Conservation (phyloP, 2,888 invertebrate species). For the Drosophila atripex region DNA sequence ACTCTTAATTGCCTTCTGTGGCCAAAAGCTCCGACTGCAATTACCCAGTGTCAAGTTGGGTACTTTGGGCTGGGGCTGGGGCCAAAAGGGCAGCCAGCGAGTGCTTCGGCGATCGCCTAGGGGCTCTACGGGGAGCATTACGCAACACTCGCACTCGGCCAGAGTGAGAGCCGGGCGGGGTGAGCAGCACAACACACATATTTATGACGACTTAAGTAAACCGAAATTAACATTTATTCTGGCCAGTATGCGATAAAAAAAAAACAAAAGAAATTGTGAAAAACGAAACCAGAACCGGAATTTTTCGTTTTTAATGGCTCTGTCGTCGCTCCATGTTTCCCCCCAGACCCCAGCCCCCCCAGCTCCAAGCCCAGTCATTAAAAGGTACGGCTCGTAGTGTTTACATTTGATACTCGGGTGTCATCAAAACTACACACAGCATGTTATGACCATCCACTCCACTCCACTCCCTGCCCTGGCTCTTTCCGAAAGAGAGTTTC, state of each 20-base stretch:
- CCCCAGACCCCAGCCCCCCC: too few species aligned
- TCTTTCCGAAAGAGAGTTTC: too few species aligned
- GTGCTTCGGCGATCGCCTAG: too few species aligned
- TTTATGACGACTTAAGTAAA: constrained; percentile 38
- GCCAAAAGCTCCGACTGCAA: neutral
- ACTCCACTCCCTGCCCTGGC: too few species aligned
- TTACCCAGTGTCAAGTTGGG: constrained; percentile 15
- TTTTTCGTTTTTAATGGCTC: constrained; percentile 8
- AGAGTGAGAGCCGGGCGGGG: neutral
- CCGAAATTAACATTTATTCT: constrained; percentile 68
- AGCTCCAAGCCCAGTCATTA: constrained; percentile 24
- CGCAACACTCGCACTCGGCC: constrained; percentile 15
- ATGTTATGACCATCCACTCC: too few species aligned
- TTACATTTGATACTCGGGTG: constrained; percentile 13
- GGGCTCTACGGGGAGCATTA: constrained; percentile 7
- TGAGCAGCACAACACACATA: neutral
- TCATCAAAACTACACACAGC: too few species aligned
- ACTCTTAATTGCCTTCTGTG: neutral
- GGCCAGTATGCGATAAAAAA: constrained; percentile 44
- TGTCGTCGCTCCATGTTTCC: neutral
- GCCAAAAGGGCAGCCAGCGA: neutral
- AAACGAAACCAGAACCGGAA: constrained; percentile 25
- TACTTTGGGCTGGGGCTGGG: neutral
- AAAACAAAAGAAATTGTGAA: constrained; percentile 12
- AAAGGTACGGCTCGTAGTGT: constrained; percentile 26